Evolutionary conservation across 2,888 invertebrate species (phyloP).

Genomic region (Gymnoscelis rufifasciata): DNA sequence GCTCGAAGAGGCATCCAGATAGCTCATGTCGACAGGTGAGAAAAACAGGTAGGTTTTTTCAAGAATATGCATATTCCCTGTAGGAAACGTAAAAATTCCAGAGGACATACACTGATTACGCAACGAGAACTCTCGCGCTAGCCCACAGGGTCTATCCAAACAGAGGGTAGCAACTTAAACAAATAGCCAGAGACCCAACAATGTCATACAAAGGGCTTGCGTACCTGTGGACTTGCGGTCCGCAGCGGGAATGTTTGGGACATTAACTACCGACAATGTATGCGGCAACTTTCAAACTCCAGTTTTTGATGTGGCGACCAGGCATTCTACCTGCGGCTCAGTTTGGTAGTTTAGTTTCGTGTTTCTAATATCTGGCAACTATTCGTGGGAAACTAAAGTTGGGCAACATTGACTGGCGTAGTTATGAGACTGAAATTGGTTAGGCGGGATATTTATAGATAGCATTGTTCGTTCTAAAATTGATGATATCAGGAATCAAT

Average conservation of each 20-base stretch:
- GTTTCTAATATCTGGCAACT: background rate
- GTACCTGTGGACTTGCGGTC: constrained; percentile 16
- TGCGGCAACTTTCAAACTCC: constrained; percentile 17
- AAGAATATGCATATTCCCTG: too few relatives aligned
- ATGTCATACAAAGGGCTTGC: constrained; percentile 21
- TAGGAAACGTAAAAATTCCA: too few relatives aligned
- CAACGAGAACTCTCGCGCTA: background rate
- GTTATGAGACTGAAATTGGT: background rate
- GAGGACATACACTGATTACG: too few relatives aligned
- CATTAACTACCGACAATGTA: constrained; percentile 21
- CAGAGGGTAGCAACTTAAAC: constrained; percentile 15
- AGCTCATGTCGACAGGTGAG: too few relatives aligned
- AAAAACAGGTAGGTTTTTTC: too few relatives aligned
- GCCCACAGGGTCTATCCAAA: constrained; percentile 4
- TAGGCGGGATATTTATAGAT: too few relatives aligned
- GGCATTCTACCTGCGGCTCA: constrained; percentile 6
- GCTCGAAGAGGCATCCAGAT: too few relatives aligned
- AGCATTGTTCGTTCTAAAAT: too few relatives aligned
- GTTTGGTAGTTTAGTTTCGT: background rate
- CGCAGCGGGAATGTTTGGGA: constrained; percentile 13
- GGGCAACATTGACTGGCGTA: background rate
- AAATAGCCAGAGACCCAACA: constrained; percentile 17
- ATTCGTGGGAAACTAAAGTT: background rate
- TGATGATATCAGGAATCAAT: too few relatives aligned
- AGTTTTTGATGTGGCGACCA: constrained; percentile 19